Evolutionary conservation across 2,797 vertebrate genomes (phyloP).

Genomic region (Brachyalestes nurse): DNA sequence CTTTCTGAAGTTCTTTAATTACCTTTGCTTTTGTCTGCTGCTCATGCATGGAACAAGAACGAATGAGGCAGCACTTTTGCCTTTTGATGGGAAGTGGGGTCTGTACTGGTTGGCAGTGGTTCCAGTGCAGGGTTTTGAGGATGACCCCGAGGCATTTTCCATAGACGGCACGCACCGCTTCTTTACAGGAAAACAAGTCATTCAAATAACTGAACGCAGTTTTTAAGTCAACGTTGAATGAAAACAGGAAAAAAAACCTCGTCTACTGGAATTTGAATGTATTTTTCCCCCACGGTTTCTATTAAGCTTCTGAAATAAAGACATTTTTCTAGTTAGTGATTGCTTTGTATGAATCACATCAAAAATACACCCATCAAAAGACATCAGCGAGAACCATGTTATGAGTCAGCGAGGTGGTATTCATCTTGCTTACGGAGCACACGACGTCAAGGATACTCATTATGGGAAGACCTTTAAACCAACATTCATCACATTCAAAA

Average conservation of each 20-base stretch:
- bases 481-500: not conserved
- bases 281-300: not conserved
- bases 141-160: not conserved
- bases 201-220: not conserved
- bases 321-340: not conserved
- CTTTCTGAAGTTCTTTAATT: slow-evolving; percentile 63
- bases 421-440: not conserved
- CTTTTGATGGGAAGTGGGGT: not conserved
- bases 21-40: slow-evolving; percentile 46
- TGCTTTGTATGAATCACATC: not conserved
- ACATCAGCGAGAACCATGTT: not conserved
- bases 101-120: not conserved
- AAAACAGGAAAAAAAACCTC: not conserved
- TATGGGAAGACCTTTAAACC: not conserved
- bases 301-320: not conserved
- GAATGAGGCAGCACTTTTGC: slow-evolving; percentile 25
- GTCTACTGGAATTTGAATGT: not conserved
- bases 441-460: not conserved
- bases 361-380: not conserved
- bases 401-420: not conserved
- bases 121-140: not conserved
- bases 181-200: not conserved
- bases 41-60: slow-evolving; percentile 37
- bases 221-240: not conserved
- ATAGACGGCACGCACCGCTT: not conserved